A percentile compares a stretch with the other conserved stretches of the same genome.
phyloP scores from a whole-genome alignment of 2,797 vertebrate genomes.

The Silurus lanzhouensis region DNA sequence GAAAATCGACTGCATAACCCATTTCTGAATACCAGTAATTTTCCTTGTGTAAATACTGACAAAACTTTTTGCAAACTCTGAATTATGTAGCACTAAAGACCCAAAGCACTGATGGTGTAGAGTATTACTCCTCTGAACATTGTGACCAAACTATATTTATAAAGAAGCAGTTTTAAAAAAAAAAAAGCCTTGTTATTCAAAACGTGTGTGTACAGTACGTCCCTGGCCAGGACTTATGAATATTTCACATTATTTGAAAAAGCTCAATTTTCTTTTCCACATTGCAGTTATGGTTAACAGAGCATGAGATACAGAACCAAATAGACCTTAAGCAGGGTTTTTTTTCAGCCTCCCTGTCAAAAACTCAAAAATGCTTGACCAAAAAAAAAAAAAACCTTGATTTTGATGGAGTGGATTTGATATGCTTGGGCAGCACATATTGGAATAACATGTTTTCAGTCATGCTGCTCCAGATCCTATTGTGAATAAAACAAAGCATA shows the following conservation, averaged over 20 bases:
- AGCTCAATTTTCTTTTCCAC: slow-evolving; percentile 43
- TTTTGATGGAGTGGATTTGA: slow-evolving; percentile 37
- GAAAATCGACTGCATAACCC: slow-evolving; percentile 1
- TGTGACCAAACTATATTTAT: slow-evolving; percentile 31
- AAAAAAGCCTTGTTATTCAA: slow-evolving; percentile 41
- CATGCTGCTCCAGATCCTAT: slow-evolving; percentile 10
- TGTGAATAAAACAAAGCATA: background rate
- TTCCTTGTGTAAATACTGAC: background rate
- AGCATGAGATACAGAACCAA: slow-evolving; percentile 50
- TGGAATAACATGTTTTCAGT: slow-evolving; percentile 29
- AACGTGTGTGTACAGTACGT: slow-evolving; percentile 26
- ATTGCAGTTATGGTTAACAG: slow-evolving; percentile 44
- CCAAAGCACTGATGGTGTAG: background rate
- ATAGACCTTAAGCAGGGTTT: background rate
- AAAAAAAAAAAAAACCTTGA: background rate
- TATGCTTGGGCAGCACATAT: slow-evolving; percentile 10
- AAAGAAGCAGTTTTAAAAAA: slow-evolving; percentile 16
- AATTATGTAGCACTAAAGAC: background rate
- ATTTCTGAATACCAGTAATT: background rate
- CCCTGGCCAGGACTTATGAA: slow-evolving; percentile 42
- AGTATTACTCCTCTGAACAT: background rate
- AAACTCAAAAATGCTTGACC: slow-evolving; percentile 37
- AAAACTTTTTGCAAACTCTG: background rate
- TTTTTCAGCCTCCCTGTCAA: slow-evolving; percentile 31
- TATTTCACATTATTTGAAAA: slow-evolving; percentile 53